Evolutionary conservation across 2,113 vertebrate genomes (phyloP).

Genomic region (Cettia cetti): DNA sequence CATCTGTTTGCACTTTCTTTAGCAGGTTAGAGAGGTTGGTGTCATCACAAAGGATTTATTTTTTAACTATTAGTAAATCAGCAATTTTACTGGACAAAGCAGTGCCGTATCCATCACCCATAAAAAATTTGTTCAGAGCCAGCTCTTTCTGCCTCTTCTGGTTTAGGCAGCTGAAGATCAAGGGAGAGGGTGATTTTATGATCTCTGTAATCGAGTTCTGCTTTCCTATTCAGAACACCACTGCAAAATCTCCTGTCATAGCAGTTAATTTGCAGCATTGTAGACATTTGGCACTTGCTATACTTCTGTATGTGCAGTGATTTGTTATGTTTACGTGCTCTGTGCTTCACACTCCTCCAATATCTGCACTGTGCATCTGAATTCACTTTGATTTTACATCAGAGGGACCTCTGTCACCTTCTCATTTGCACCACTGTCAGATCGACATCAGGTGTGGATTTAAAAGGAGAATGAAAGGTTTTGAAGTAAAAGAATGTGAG

Average conservation of each 20-base stretch:
- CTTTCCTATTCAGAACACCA: neutral
- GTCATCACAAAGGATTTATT: constrained; percentile 48
- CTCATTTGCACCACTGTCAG: constrained; percentile 28
- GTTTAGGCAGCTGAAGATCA: constrained; percentile 4
- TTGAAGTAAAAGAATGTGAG: neutral
- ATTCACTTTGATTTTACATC: constrained; percentile 44
- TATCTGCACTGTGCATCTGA: neutral
- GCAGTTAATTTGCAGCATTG: constrained; percentile 35
- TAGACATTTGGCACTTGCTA: constrained; percentile 2
- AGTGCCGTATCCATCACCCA: neutral
- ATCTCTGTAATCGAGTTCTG: constrained; percentile 24
- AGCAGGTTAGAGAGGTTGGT: constrained; percentile 25
- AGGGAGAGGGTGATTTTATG: constrained; percentile 30
- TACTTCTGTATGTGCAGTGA: neutral
- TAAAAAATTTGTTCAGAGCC: constrained; percentile 5
- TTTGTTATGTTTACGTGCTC: constrained; percentile 1
- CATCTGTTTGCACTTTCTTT: constrained; percentile 38
- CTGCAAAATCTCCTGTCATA: neutral
- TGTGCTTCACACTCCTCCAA: neutral
- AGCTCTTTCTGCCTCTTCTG: neutral
- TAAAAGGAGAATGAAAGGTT: neutral
- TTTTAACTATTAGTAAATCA: constrained; percentile 54
- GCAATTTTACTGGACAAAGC: constrained; percentile 46
- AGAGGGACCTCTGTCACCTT: neutral
- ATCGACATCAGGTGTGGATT: neutral